phyloP scores from a whole-genome alignment of 2,113 vertebrate genomes.

The Spea multiplicata region DNA sequence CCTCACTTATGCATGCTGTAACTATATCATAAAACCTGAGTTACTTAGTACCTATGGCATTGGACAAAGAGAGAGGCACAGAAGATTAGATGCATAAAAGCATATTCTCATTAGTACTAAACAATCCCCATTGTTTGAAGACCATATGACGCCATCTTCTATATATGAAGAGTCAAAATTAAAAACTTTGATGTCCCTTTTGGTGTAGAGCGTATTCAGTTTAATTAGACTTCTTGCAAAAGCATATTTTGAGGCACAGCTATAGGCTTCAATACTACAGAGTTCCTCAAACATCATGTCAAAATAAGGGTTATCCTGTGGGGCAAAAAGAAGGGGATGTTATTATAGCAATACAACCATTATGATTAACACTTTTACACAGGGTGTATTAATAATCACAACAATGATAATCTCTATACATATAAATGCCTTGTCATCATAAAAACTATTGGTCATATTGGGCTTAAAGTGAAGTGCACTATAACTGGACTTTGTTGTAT shows the following conservation, averaged over 20 bases:
- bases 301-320: slow-evolving; percentile 91
- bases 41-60: slow-evolving; percentile 62
- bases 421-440: too few relatives aligned
- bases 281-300: slow-evolving; percentile 89
- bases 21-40: background rate
- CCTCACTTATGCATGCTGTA: slow-evolving; percentile 25
- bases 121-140: slow-evolving; percentile 88
- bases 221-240: slow-evolving; percentile 80
- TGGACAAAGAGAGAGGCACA: slow-evolving; percentile 90
- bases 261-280: slow-evolving; percentile 80
- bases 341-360: background rate
- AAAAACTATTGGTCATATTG: too few relatives aligned
- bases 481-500: too few relatives aligned
- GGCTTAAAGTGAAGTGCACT: too few relatives aligned
- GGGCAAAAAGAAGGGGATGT: slow-evolving; percentile 22
- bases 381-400: too few relatives aligned
- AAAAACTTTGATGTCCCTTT: slow-evolving; percentile 77
- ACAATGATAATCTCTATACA: too few relatives aligned
- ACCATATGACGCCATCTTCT: slow-evolving; percentile 79
- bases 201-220: slow-evolving; percentile 76
- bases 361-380: background rate
- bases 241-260: slow-evolving; percentile 91
- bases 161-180: slow-evolving; percentile 93
- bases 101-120: slow-evolving; percentile 88
- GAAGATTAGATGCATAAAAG: slow-evolving; percentile 87